phyloP scores from a whole-genome alignment of 2,888 invertebrate species.

The Macrophya annulata region DNA sequence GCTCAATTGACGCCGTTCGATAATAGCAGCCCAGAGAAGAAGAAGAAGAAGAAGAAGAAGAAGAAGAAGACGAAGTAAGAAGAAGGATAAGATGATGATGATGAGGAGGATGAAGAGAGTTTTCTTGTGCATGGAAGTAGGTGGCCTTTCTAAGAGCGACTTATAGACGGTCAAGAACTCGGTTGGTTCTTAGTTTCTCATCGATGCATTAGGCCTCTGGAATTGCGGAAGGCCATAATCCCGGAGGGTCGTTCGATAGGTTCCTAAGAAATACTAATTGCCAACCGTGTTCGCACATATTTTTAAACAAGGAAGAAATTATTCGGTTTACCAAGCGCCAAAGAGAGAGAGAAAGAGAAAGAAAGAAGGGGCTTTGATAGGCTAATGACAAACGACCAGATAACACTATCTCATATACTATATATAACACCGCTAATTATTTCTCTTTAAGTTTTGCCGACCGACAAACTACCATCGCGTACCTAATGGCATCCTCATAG shows the following conservation, averaged over 20 bases:
- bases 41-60: not conserved
- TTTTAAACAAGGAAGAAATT: slow-evolving; percentile 62
- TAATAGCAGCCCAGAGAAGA: not conserved
- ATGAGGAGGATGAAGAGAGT: not conserved
- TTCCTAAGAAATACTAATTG: slow-evolving; percentile 74
- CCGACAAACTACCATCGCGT: not conserved
- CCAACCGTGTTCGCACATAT: slow-evolving; percentile 71
- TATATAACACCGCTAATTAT: slow-evolving; percentile 73
- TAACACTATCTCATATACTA: slow-evolving; percentile 71
- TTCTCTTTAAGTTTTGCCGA: slow-evolving; percentile 75
- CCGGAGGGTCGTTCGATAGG: slow-evolving; percentile 57
- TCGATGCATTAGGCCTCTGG: slow-evolving; percentile 40
- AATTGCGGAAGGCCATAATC: slow-evolving; percentile 6
- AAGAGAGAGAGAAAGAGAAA: slow-evolving; percentile 56
- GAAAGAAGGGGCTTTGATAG: slow-evolving; percentile 74
- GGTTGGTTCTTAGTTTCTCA: not conserved
- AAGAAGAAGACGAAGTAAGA: not conserved
- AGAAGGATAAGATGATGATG: not conserved
- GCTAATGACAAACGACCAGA: slow-evolving; percentile 78
- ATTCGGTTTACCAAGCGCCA: slow-evolving; percentile 49
- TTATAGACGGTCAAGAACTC: slow-evolving; percentile 14
- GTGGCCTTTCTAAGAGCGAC: slow-evolving; percentile 3
- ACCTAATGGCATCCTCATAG: slow-evolving; percentile 30
- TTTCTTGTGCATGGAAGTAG: not conserved
- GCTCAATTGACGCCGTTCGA: slow-evolving; percentile 50